Evolutionary conservation across 2,797 vertebrate species (phyloP), one percentile per base, ranked within the genome.

Genomic region (Thripadectes ignobilis): DNA sequence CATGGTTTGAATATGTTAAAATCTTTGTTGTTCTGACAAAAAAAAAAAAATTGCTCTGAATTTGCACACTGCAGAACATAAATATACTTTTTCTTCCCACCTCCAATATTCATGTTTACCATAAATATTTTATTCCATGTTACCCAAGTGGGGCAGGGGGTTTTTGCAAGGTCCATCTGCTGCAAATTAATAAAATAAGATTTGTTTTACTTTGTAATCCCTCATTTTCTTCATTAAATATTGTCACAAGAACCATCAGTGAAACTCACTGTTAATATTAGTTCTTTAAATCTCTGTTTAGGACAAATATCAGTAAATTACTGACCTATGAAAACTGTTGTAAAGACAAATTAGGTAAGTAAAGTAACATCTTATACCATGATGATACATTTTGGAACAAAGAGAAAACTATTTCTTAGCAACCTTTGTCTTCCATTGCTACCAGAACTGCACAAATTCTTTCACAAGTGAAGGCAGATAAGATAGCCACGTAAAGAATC

Each of bases 81-180:
- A 82, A 45, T 36, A 49, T 39, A 7, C 7, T 58, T 59, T 71
- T 79, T n/a, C 29, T 62, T 38, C 2, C 2, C 6, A n/a, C 6
- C 27, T 61, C 15, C 24, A 14, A 19, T 74, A 58, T 22, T 69
- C 12, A 11, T 39, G 17, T 14, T 58, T 67, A 30, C 1, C 58
- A 58, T 48, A 69, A 45, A 26, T 84, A 19, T n/a, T 87, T 85
- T 39, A 48, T 77, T 92, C 13, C 18, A 4, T 86, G 78, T 84
- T 43, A 54, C 23, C 12, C 19, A 46, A 59, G 19, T 34, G 39
- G 20, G 15, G n/a, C 0, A 12, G 20, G 1, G 7, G 0, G 0
- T 1, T 46, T 68, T 59, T 75, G 23, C 22, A 71, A 79, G 26
- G 3, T 68, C 20, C 24, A 0, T 84, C 16, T 84, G 59, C n/a